These are phyloP conservation scores for Limnephilus auricula DNA, from an alignment of 2,888 invertebrate genomes.

Conservation along the genomic window DNA sequence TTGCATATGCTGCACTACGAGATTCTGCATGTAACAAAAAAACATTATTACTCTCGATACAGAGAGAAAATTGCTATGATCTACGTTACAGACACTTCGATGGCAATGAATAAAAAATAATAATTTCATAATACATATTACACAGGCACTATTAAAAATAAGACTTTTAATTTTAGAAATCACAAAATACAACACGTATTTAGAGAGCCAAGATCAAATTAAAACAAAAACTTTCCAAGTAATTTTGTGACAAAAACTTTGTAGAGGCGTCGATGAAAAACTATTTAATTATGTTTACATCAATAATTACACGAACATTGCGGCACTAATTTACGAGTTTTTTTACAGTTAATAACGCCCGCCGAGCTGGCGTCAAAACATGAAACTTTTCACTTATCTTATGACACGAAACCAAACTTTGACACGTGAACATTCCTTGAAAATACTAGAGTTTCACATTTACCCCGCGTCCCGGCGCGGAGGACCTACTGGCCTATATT, in stretches of 20 bases:
- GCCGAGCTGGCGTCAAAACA: constrained; percentile 15
- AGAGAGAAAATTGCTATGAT: neutral
- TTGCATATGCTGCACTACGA: neutral
- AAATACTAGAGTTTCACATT: constrained; percentile 23
- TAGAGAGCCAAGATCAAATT: neutral
- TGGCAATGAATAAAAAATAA: neutral
- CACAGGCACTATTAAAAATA: neutral
- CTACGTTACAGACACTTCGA: neutral
- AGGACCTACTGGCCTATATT: constrained; percentile 26
- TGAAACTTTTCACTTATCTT: constrained; percentile 16
- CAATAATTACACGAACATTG: neutral
- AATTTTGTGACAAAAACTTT: no score
- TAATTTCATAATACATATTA: neutral
- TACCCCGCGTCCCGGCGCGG: neutral
- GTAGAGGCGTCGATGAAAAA: neutral
- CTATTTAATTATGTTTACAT: neutral
- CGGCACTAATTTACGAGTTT: constrained; percentile 18
- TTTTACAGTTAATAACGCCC: neutral
- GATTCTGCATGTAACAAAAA: neutral
- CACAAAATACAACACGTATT: neutral
- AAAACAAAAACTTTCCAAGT: neutral
- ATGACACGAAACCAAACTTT: neutral
- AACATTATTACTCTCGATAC: neutral
- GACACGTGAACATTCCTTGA: constrained; percentile 4
- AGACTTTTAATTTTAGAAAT: neutral